These are phyloP conservation scores for Mormyrus hasselquistii DNA, from an alignment of 2,797 vertebrate genomes.

Conservation along the genomic window DNA sequence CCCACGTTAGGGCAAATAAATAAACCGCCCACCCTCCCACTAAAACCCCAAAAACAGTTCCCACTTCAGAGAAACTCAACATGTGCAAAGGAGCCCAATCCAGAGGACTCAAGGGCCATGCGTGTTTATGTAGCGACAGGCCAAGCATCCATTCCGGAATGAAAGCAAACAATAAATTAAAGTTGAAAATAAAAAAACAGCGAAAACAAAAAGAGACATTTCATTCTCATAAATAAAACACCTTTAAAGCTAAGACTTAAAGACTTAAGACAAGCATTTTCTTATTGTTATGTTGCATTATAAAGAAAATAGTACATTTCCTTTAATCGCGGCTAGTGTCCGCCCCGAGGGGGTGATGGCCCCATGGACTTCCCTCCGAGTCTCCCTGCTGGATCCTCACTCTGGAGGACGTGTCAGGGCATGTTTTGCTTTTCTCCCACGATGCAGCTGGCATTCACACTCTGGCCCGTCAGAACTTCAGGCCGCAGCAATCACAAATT, in stretches of 20 bases:
- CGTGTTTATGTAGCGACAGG: conserved; percentile 42
- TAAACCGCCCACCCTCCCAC: background rate
- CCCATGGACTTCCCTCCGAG: conserved; percentile 25
- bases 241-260: conserved; percentile 44
- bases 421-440: conserved; percentile 34
- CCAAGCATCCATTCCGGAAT: conserved; percentile 41
- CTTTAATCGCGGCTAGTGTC: conserved; percentile 11
- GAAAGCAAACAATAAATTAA: conserved; percentile 67
- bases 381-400: conserved; percentile 39
- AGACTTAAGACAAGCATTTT: conserved; percentile 34
- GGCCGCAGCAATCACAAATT: conserved; percentile 60
- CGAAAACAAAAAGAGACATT: conserved; percentile 32
- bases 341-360: conserved; percentile 27
- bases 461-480: conserved; percentile 46
- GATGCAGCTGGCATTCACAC: conserved; percentile 57
- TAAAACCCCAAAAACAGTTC: conserved; percentile 35
- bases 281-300: conserved; percentile 12
- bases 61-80: conserved; percentile 45
- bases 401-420: conserved; percentile 43
- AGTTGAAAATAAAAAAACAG: conserved; percentile 46
- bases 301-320: conserved; percentile 5
- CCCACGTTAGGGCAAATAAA: background rate
- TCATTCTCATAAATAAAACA: conserved; percentile 59
- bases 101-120: conserved; percentile 50
- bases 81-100: conserved; percentile 57